phyloP scores from a whole-genome alignment of 2,113 vertebrate species.

The Nesogale talazaci region DNA sequence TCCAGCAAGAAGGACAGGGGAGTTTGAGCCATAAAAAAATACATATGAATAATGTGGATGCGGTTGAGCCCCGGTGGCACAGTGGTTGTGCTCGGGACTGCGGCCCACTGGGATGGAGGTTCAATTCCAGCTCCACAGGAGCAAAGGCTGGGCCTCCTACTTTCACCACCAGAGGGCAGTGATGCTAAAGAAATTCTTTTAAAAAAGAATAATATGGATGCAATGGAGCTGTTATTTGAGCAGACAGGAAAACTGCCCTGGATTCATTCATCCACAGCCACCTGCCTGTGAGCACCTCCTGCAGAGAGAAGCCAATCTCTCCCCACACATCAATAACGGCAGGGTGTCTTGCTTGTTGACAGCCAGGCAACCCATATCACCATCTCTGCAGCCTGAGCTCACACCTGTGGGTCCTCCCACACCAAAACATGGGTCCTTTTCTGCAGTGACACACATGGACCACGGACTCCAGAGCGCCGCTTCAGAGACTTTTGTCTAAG shows the following conservation, averaged over 20 bases:
- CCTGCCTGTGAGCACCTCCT: background rate
- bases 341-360: background rate
- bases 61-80: no score
- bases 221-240: background rate
- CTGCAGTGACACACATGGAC: background rate
- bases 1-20: background rate
- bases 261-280: background rate
- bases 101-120: no score
- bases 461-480: background rate
- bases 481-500: background rate
- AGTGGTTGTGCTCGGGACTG: no score
- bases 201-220: background rate
- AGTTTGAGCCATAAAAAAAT: background rate
- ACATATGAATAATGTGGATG: background rate
- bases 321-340: background rate
- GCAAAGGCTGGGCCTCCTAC: no score
- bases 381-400: background rate
- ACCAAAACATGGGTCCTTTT: background rate
- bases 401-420: background rate
- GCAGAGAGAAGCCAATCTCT: background rate
- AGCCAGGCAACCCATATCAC: background rate
- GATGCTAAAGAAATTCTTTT: no score
- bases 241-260: background rate
- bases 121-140: no score
- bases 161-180: no score